phyloP scores from a whole-genome alignment of 2,113 vertebrate species.

The Dasyurus viverrinus region DNA sequence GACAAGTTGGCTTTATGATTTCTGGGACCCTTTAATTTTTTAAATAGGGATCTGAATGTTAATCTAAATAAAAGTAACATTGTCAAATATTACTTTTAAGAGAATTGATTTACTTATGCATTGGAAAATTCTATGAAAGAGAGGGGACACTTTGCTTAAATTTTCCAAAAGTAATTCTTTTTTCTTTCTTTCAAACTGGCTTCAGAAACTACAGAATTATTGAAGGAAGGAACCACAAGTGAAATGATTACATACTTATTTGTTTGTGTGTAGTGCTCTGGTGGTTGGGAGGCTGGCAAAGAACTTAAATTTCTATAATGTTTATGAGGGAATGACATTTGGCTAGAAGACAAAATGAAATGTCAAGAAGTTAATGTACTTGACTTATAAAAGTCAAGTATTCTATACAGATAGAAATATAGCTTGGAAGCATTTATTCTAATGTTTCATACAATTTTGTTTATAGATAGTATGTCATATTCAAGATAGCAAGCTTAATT shows the following conservation, averaged over 20 bases:
- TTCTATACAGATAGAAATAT: neutral
- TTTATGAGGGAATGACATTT: constrained; percentile 40
- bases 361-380: neutral
- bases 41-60: neutral
- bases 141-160: neutral
- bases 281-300: constrained; percentile 26
- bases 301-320: constrained; percentile 42
- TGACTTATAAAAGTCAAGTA: constrained; percentile 39
- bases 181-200: neutral
- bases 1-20: constrained; percentile 25
- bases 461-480: neutral
- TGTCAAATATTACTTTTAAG: neutral
- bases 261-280: constrained; percentile 16
- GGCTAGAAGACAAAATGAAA: constrained; percentile 39
- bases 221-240: constrained; percentile 9
- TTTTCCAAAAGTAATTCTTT: neutral
- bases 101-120: constrained; percentile 43
- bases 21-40: neutral
- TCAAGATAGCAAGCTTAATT: constrained; percentile 18
- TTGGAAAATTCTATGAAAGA: constrained; percentile 20
- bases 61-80: constrained; percentile 30
- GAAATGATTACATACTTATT: neutral
- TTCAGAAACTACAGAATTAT: constrained; percentile 39
- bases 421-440: neutral
- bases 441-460: neutral